phyloP scores from a whole-genome alignment of 2,888 invertebrate species.

The Azorinus chamasolen region DNA sequence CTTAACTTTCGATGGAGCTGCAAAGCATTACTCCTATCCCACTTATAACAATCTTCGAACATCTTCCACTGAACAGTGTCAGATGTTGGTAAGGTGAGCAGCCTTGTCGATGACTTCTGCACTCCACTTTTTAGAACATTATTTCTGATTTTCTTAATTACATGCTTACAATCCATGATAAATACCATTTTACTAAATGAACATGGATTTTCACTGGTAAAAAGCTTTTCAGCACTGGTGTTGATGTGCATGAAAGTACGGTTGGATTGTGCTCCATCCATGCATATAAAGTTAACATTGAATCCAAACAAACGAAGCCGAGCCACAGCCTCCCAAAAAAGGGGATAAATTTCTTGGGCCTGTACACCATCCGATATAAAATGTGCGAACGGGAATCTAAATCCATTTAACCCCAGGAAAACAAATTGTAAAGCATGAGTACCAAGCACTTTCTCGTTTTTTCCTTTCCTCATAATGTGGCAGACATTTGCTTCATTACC shows the following conservation, averaged over 20 bases:
- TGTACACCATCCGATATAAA: slow-evolving; percentile 48
- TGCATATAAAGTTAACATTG: slow-evolving; percentile 27
- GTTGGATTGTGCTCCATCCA: slow-evolving; percentile 47
- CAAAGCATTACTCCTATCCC: slow-evolving; percentile 51
- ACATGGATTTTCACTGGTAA: slow-evolving; percentile 24
- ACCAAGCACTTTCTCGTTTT: slow-evolving; percentile 32
- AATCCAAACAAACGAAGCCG: slow-evolving; percentile 30
- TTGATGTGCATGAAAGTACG: slow-evolving; percentile 38
- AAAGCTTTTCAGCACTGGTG: slow-evolving; percentile 9
- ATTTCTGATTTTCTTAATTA: slow-evolving; percentile 59
- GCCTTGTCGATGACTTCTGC: slow-evolving; percentile 22
- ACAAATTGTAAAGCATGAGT: slow-evolving; percentile 54
- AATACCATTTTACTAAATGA: slow-evolving; percentile 28
- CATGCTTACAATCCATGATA: slow-evolving; percentile 51
- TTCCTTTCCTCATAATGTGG: slow-evolving; percentile 26
- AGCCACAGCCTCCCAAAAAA: slow-evolving; percentile 48
- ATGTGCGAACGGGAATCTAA: slow-evolving; percentile 52
- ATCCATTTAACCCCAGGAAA: slow-evolving; percentile 57
- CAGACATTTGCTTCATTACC: slow-evolving; percentile 50
- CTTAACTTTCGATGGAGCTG: slow-evolving; percentile 53
- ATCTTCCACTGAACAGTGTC: slow-evolving; percentile 54
- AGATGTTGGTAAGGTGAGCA: slow-evolving; percentile 16
- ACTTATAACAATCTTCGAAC: slow-evolving; percentile 50
- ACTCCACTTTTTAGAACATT: slow-evolving; percentile 53
- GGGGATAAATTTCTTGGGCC: slow-evolving; percentile 31